A percentile compares a stretch with the other conserved stretches of the same genome.
phyloP scores from a whole-genome alignment of 2,113 vertebrate genomes.

The Laterallus jamaicensis region DNA sequence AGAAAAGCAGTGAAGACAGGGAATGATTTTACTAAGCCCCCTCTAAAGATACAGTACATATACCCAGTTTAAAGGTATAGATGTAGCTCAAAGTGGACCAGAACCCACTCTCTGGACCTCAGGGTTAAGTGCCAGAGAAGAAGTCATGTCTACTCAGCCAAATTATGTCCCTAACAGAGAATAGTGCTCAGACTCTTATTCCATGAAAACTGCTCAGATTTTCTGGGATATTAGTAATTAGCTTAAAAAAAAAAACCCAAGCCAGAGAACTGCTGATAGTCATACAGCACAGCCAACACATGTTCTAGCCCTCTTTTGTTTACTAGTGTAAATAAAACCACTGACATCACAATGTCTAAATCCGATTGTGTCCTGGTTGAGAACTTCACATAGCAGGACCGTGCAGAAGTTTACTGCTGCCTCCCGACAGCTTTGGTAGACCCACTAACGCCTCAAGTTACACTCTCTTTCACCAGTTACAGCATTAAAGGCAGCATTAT shows the following conservation, averaged over 20 bases:
- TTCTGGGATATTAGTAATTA: not conserved
- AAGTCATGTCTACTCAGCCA: not conserved
- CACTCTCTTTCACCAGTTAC: not conserved
- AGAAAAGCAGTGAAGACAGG: not conserved
- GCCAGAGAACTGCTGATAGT: not conserved
- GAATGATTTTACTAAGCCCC: not conserved
- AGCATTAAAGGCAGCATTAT: not conserved
- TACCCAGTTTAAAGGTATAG: not conserved
- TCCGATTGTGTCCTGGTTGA: not conserved
- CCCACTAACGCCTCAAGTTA: not conserved
- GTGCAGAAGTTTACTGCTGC: not conserved
- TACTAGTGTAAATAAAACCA: not conserved
- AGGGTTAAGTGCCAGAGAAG: not conserved
- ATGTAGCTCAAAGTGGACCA: not conserved
- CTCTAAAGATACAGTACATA: not conserved
- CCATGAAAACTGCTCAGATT: not conserved
- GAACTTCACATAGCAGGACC: not conserved
- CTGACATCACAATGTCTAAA: not conserved
- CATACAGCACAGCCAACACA: not conserved
- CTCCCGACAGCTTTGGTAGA: not conserved
- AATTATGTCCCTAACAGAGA: not conserved
- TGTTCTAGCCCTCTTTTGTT: not conserved
- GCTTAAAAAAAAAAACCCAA: not conserved
- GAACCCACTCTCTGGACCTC: not conserved
- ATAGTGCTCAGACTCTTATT: not conserved